phyloP scores from a whole-genome alignment of 2,797 vertebrate genomes.

The Hydrolagus colliei region DNA sequence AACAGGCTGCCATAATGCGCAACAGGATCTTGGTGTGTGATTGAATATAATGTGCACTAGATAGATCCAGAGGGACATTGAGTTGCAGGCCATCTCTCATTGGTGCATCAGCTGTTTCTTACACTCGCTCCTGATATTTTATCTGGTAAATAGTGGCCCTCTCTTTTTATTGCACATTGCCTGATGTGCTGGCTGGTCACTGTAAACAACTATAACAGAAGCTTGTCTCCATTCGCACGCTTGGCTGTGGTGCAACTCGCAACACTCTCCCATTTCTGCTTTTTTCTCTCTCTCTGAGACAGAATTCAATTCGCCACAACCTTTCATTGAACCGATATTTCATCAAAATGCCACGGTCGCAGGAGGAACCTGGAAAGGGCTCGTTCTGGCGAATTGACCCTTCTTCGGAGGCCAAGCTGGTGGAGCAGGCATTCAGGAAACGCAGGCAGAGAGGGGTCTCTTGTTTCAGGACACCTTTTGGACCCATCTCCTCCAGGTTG shows the following conservation, averaged over 20 bases:
- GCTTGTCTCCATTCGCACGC: too few species aligned
- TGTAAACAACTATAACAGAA: not conserved
- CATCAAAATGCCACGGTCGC: constrained; percentile 95
- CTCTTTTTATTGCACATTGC: too few species aligned
- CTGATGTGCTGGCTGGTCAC: not conserved
- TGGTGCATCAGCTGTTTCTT: not conserved
- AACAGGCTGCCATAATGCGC: not conserved
- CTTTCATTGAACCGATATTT: constrained; percentile 97
- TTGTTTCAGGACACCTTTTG: constrained; percentile 94
- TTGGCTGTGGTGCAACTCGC: not conserved
- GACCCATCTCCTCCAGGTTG: constrained; percentile 90
- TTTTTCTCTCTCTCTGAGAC: constrained; percentile 39
- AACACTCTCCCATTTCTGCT: not conserved
- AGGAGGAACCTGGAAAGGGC: constrained; percentile 97
- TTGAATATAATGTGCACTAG: not conserved
- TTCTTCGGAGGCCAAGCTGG: constrained; percentile 85
- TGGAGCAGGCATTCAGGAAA: constrained; percentile 96
- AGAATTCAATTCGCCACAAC: constrained; percentile 98
- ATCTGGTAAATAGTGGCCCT: too few species aligned
- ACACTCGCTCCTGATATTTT: not conserved
- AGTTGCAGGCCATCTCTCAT: not conserved
- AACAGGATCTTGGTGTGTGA: not conserved
- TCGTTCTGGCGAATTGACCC: constrained; percentile 97
- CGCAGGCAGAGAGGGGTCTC: constrained; percentile 89
- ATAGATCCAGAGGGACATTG: not conserved